These are phyloP conservation scores for Oscheius onirici DNA, from an alignment of 2,888 invertebrate species.

Conservation along the genomic window DNA sequence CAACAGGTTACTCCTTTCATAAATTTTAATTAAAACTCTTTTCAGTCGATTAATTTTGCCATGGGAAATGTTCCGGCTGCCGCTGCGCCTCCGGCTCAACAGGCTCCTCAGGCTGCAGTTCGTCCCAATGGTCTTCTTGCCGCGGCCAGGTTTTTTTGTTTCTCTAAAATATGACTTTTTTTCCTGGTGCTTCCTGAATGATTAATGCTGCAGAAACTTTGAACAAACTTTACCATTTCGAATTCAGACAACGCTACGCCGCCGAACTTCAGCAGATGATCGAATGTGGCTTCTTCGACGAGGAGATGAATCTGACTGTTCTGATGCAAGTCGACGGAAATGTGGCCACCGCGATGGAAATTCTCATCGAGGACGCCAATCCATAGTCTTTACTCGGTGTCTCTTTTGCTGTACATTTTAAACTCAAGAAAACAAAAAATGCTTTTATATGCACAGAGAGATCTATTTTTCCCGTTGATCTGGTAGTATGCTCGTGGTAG, in stretches of 20 bases:
- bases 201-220: too few relatives aligned
- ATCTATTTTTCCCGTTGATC: constrained; percentile 28
- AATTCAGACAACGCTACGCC: constrained; percentile 1
- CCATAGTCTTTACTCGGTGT: background rate
- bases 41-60: constrained; percentile 27
- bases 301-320: constrained; percentile 85
- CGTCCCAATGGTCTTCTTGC: background rate
- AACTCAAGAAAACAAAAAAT: background rate
- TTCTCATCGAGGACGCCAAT: constrained; percentile 76
- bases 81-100: background rate
- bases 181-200: too few relatives aligned
- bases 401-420: background rate
- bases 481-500: background rate
- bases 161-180: too few relatives aligned
- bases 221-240: background rate
- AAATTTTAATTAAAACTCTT: background rate
- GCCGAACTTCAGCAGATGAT: constrained; percentile 79
- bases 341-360: constrained; percentile 88
- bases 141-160: background rate
- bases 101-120: background rate
- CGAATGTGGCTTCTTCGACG: constrained; percentile 89
- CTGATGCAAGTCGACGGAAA: constrained; percentile 84
- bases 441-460: constrained; percentile 17
- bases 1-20: background rate
- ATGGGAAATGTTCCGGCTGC: constrained; percentile 10